Evolutionary conservation across 2,113 vertebrate genomes (phyloP), one percentile per base, ranked within the genome.

Genomic region (Hyperoodon ampullatus): DNA sequence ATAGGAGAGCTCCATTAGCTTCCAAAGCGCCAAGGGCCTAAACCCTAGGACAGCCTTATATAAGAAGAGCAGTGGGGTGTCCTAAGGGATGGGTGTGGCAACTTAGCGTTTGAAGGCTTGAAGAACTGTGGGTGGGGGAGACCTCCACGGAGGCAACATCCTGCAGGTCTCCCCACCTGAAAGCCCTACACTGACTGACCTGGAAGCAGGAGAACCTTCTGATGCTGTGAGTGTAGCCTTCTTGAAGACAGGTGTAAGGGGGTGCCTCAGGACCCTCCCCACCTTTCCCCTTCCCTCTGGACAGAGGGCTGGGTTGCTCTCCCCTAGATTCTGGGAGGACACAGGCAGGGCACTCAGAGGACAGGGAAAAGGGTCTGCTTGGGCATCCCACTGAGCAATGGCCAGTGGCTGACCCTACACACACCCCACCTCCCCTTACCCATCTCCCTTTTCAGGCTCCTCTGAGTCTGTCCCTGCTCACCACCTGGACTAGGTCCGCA

Each of bases 91-190:
- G 18, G 18, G 2, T 26, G 35, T 16, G 50, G 53, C 53, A 18
- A n/a, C 42, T 26, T 23, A 19, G 81, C 70, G 24, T 16, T 65
- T n/a, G 68, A 68, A n/a, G 28, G 6, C 71, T 85, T 30, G 13
- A 24, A 44, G 83, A 74, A 24, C 23, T 19, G 13, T n/a, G n/a
- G 26, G 60, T 50, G 19, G 39, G 42, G 33, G 16, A 14, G 53
- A 33, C 0, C 0, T 53, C 10, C 33, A 3, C 3, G 2, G 33
- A 68, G 28, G 8, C 10, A 23, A 12, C 15, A 3, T 58, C 77
- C 47, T 13, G 26, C 12, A n/a, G 28, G 21, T 55, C 63, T 50
- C 42, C 47, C 66, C 18, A 18, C 4, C 65, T 21, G 35, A 74
- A 68, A 71, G 14, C 33, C 77, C 39, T 42, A 19, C 18, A 8